A percentile compares a stretch with the other conserved stretches of the same genome.
phyloP scores from a whole-genome alignment of 2,888 invertebrate species.

The Drosophila paranaensis region DNA sequence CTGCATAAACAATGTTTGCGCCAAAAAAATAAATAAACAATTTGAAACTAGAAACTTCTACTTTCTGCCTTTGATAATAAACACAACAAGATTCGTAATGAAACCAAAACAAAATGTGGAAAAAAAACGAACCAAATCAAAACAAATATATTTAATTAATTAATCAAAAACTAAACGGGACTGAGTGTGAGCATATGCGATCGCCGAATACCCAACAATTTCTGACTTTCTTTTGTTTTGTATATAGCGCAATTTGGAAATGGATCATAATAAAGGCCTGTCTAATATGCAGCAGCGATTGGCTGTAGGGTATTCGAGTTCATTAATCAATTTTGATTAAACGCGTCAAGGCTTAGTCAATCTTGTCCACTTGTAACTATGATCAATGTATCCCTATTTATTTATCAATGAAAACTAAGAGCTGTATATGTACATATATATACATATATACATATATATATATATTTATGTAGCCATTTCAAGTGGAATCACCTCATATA shows the following conservation, averaged over 20 bases:
- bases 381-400: conserved; percentile 18
- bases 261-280: not conserved
- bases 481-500: conserved; percentile 17
- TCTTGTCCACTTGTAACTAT: conserved; percentile 7
- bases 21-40: conserved; percentile 24
- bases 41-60: conserved; percentile 7
- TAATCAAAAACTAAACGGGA: conserved; percentile 2
- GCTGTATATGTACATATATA: not conserved
- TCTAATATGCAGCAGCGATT: not conserved
- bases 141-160: conserved; percentile 2
- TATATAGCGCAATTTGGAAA: too few species aligned
- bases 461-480: not conserved
- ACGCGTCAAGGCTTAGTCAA: not conserved
- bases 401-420: conserved; percentile 34
- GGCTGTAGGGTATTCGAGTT: not conserved
- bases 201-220: conserved; percentile 1
- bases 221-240: not conserved
- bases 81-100: conserved; percentile 6
- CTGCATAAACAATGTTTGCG: conserved; percentile 18
- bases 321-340: conserved; percentile 8
- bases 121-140: not conserved
- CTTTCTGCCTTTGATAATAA: not conserved
- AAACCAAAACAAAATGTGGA: conserved; percentile 7
- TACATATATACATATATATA: not conserved
- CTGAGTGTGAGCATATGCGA: not conserved